phyloP scores from a whole-genome alignment of 2,888 invertebrate species.

The Sicus ferrugineus region DNA sequence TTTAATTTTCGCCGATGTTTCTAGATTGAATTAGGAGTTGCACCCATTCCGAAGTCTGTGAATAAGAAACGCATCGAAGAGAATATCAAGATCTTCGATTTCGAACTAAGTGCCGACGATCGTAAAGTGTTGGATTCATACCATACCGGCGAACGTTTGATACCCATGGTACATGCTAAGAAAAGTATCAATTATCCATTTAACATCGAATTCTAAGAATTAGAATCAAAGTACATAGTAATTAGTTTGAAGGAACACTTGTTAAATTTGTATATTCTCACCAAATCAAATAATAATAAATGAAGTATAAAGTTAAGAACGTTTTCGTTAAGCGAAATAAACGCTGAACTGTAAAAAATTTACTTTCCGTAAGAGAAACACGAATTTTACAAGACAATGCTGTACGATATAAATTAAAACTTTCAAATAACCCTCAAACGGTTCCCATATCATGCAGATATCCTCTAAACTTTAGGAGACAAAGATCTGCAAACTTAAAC shows the following conservation, averaged over 20 bases:
- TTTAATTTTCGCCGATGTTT: conserved; percentile 21
- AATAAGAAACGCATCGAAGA: conserved; percentile 66
- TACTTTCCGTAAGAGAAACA: too few relatives aligned
- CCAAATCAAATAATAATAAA: too few relatives aligned
- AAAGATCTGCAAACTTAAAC: too few relatives aligned
- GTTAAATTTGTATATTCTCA: not conserved
- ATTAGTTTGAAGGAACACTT: not conserved
- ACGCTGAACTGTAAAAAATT: too few relatives aligned
- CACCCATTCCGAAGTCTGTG: conserved; percentile 70
- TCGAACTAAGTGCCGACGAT: conserved; percentile 67
- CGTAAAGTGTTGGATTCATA: conserved; percentile 66
- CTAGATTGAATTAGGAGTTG: conserved; percentile 67
- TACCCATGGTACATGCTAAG: conserved; percentile 58
- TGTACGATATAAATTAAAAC: too few relatives aligned
- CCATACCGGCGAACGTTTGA: conserved; percentile 62
- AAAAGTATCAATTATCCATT: conserved; percentile 60
- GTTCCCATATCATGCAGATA: too few relatives aligned
- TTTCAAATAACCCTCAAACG: too few relatives aligned
- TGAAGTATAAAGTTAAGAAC: too few relatives aligned
- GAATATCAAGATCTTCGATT: conserved; percentile 70
- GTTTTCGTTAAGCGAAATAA: too few relatives aligned
- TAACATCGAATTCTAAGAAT: conserved; percentile 49
- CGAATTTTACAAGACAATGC: too few relatives aligned
- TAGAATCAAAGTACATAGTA: not conserved
- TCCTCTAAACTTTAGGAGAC: too few relatives aligned